These are phyloP conservation scores for Nomada hirtipes DNA, from an alignment of 2,888 invertebrate genomes.

Conservation along the genomic window DNA sequence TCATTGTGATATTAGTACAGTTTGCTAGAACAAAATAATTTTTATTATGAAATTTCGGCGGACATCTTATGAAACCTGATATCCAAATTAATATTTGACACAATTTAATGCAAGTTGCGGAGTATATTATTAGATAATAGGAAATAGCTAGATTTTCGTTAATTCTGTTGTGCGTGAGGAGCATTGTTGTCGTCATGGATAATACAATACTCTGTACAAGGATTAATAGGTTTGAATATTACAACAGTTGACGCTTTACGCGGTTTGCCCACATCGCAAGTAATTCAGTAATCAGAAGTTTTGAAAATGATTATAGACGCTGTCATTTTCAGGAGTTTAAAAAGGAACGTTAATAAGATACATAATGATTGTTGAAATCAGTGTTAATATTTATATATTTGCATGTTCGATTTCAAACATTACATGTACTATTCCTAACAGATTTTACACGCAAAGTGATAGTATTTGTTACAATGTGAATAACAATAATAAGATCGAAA, in stretches of 20 bases:
- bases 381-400: conserved; percentile 38
- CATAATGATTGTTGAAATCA: conserved; percentile 14
- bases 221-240: not conserved
- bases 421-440: conserved; percentile 38
- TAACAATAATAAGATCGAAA: conserved; percentile 26
- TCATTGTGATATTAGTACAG: not conserved
- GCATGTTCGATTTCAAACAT: conserved; percentile 53
- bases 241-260: not conserved
- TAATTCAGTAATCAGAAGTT: conserved; percentile 8
- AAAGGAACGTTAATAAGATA: conserved; percentile 6
- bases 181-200: conserved; percentile 10
- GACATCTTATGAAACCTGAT: too few relatives aligned
- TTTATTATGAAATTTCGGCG: too few relatives aligned
- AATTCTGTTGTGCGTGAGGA: conserved; percentile 12
- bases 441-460: conserved; percentile 31
- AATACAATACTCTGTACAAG: not conserved
- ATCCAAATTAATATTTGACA: too few relatives aligned
- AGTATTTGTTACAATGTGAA: conserved; percentile 14
- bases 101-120: conserved; percentile 1
- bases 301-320: not conserved
- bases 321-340: conserved; percentile 15
- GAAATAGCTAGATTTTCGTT: not conserved
- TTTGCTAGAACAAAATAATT: conserved; percentile 6
- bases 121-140: not conserved
- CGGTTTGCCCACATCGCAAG: not conserved